Evolutionary conservation across 2,797 vertebrate species (phyloP), one percentile per base, ranked within the genome.

Genomic region (Acrossocheilus fasciatus): DNA sequence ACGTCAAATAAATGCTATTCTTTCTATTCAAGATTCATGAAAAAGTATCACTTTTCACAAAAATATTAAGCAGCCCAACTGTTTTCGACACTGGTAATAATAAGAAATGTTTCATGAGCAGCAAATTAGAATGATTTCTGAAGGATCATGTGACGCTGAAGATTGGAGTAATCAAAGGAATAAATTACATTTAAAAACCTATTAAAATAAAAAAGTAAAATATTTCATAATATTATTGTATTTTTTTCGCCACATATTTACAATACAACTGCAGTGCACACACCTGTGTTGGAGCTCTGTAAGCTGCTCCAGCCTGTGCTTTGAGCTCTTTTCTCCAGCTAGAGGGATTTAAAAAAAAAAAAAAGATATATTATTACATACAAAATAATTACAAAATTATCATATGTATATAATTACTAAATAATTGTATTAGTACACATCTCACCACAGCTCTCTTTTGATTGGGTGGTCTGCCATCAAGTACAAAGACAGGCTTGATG

Each of bases 401-500:
- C 50, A 47, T 47, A 41, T 20, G 8, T 30, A 57, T 36, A 18
- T 43, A 20, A n/a, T 72, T 54, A 73, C 20, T 30, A 45, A 73
- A 59, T 82, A 10, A 45, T 3, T 18, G 5, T 6, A 54, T 50
- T 39, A 70, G 39, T 34, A 41, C 6, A 54, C 62, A 52, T 82
- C 96, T 94, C 80, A 97, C 96, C 91, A 93, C 93, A 39, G 91
- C 80, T 73, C n/a, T 90, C 87, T 97, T 97, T 85, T 96, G 93
- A 39, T 34, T 59, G 0, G 96, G 96, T 36, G 96, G 96, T 20
- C 69, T 92, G 69, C 96, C 96, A 4, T 97, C 96, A 79, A 97
- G 95, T 50, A 97, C 95, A 92, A 95, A 97, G 26, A 97, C 94
- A 0, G 96, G 96, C 88, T 95, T 96, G 89, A 97, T 96, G 88